These are phyloP conservation scores for Baronia brevicornis DNA, from an alignment of 2,888 invertebrate genomes.

Conservation along the genomic window DNA sequence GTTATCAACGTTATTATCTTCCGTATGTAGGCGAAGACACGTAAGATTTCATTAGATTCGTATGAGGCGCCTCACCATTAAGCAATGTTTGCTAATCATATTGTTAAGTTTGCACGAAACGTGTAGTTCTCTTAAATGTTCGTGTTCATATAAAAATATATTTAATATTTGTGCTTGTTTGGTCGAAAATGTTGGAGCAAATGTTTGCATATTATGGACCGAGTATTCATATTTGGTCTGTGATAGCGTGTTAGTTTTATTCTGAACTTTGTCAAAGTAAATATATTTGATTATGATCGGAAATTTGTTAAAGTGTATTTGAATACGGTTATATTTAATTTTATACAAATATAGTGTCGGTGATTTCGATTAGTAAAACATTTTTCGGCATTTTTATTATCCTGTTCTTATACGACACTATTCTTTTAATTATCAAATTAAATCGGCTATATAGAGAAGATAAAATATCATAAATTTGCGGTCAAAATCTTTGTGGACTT, in stretches of 20 bases:
- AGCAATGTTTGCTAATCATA: slow-evolving; percentile 43
- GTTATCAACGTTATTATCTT: slow-evolving; percentile 41
- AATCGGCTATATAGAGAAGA: no score
- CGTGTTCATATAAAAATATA: slow-evolving; percentile 11
- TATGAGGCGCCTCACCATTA: slow-evolving; percentile 37
- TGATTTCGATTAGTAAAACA: no score
- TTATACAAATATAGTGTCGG: no score
- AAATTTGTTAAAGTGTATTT: no score
- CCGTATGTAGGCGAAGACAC: slow-evolving; percentile 35
- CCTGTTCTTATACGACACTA: no score
- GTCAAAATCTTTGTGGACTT: no score
- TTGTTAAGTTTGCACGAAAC: slow-evolving; percentile 17
- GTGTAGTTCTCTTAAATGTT: slow-evolving; percentile 5
- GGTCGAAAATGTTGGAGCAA: slow-evolving; percentile 3
- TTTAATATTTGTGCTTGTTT: slow-evolving; percentile 4
- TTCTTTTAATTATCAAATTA: no score
- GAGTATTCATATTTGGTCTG: background rate
- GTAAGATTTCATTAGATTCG: slow-evolving; percentile 37
- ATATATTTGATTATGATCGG: no score
- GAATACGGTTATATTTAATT: slow-evolving; percentile 14
- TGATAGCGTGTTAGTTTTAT: background rate
- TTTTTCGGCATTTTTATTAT: no score
- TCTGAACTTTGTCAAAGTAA: no score
- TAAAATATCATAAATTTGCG: no score
- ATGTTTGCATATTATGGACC: slow-evolving; percentile 5